Evolutionary conservation across 2,888 invertebrate genomes (phyloP).

Genomic region (Xylophagus ater): DNA sequence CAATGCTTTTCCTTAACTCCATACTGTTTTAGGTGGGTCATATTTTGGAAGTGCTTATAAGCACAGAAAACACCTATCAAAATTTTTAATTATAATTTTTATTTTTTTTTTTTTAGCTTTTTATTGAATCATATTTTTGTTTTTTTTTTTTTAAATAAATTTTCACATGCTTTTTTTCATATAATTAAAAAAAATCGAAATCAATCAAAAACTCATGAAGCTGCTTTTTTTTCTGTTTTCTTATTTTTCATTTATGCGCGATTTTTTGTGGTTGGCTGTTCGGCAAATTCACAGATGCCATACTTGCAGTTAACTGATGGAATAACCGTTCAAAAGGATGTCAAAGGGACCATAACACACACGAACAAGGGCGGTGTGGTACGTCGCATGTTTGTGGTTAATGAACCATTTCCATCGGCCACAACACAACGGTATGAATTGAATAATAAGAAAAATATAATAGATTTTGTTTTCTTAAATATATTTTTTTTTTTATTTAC

Average conservation of each 20-base stretch:
- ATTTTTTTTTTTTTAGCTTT: no score
- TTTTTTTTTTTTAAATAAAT: no score
- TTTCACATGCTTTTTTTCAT: no score
- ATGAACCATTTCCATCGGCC: conserved; percentile 36
- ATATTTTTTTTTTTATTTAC: conserved; percentile 18
- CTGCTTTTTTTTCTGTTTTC: no score
- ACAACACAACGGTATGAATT: conserved; percentile 32
- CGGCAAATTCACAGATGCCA: conserved; percentile 33
- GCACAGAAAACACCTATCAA: no score
- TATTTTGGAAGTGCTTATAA: no score
- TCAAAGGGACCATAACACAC: conserved; percentile 32
- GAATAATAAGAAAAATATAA: background rate
- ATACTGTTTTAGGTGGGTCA: no score
- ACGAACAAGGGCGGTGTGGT: conserved; percentile 37
- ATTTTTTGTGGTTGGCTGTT: background rate
- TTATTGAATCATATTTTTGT: no score
- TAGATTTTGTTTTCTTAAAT: conserved; percentile 2
- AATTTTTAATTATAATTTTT: no score
- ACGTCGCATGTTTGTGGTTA: conserved; percentile 39
- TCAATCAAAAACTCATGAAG: no score
- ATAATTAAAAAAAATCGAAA: no score
- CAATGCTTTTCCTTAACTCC: no score
- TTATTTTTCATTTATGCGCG: conserved; percentile 2
- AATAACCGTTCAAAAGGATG: conserved; percentile 39
- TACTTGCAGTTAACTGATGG: conserved; percentile 38